Evolutionary conservation across 1,140 invertebrate species (phyloP).

Genomic region (Drosophila quadrilineata): DNA sequence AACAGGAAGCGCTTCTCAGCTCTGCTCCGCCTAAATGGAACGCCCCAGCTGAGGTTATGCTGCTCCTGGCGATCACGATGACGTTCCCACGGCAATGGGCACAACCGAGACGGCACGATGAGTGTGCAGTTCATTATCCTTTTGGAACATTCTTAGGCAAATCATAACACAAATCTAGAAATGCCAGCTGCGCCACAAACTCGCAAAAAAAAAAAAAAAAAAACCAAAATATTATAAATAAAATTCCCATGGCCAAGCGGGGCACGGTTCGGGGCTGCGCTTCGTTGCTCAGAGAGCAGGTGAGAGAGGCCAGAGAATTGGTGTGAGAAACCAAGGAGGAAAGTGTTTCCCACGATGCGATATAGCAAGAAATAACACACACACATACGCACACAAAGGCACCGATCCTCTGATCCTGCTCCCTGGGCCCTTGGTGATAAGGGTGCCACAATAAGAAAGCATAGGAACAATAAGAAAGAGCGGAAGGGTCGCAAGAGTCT

Average conservation of each 20-base stretch:
- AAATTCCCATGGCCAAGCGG: slow-evolving; percentile 60
- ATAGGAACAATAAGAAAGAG: slow-evolving; percentile 69
- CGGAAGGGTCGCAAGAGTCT: slow-evolving; percentile 55
- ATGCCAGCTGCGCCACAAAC: slow-evolving; percentile 67
- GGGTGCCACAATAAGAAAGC: slow-evolving; percentile 72
- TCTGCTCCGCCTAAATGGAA: slow-evolving; percentile 44
- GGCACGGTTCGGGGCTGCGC: slow-evolving; percentile 25
- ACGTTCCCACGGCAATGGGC: slow-evolving; percentile 54
- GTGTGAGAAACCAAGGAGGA: slow-evolving; percentile 80
- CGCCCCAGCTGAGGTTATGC: slow-evolving; percentile 35
- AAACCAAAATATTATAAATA: no score
- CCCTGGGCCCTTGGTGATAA: slow-evolving; percentile 54
- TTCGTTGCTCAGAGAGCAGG: slow-evolving; percentile 64
- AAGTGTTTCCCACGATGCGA: slow-evolving; percentile 80
- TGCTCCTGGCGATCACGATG: slow-evolving; percentile 12
- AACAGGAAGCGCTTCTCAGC: slow-evolving; percentile 60
- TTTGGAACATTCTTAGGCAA: slow-evolving; percentile 50
- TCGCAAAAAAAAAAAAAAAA: slow-evolving; percentile 39
- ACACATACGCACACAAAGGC: slow-evolving; percentile 26
- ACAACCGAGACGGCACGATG: slow-evolving; percentile 47
- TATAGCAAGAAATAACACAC: slow-evolving; percentile 28
- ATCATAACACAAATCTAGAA: slow-evolving; percentile 78
- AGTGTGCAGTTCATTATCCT: slow-evolving; percentile 66
- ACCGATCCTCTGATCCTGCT: slow-evolving; percentile 65
- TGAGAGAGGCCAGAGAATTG: slow-evolving; percentile 78